These are phyloP conservation scores for Xylocopa sonorina DNA, from an alignment of 1,140 invertebrate species.

Conservation along the genomic window DNA sequence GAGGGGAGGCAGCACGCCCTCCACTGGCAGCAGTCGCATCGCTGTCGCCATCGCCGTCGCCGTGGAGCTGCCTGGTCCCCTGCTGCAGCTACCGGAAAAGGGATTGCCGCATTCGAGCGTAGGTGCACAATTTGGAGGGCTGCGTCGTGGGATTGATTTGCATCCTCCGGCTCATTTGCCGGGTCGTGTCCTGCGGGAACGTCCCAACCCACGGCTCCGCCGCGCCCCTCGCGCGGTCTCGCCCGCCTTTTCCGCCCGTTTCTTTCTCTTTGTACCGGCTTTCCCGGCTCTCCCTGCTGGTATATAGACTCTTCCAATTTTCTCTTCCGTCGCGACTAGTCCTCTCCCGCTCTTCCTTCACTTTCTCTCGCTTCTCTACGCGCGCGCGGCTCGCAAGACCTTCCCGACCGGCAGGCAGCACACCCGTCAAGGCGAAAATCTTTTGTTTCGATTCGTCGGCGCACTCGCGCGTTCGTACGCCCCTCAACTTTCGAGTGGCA, in stretches of 20 bases:
- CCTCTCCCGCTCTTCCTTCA: neutral
- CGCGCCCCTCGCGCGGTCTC: slow-evolving; percentile 30
- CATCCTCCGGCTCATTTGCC: slow-evolving; percentile 79
- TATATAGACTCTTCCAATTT: slow-evolving; percentile 30
- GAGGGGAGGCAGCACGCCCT: slow-evolving; percentile 61
- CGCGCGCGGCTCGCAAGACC: too few relatives aligned
- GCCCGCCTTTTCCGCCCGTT: neutral
- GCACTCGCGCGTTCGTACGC: neutral
- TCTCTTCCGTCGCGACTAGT: slow-evolving; percentile 26
- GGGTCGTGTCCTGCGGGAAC: slow-evolving; percentile 74
- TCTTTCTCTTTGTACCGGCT: slow-evolving; percentile 9
- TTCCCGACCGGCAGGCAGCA: too few relatives aligned
- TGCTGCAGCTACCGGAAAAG: slow-evolving; percentile 71
- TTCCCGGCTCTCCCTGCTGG: neutral
- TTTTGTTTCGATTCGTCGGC: slow-evolving; percentile 16
- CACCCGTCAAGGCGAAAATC: slow-evolving; percentile 1
- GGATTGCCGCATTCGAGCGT: slow-evolving; percentile 77
- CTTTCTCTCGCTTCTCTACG: neutral
- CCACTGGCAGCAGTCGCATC: neutral
- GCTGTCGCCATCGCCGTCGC: neutral
- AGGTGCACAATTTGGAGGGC: slow-evolving; percentile 75
- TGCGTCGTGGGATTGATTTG: slow-evolving; percentile 80
- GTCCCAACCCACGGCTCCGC: slow-evolving; percentile 5
- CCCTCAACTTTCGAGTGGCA: too few relatives aligned
- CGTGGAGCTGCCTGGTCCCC: slow-evolving; percentile 32